These are phyloP conservation scores for Metalampra italica DNA, from an alignment of 2,888 invertebrate genomes.

Conservation along the genomic window DNA sequence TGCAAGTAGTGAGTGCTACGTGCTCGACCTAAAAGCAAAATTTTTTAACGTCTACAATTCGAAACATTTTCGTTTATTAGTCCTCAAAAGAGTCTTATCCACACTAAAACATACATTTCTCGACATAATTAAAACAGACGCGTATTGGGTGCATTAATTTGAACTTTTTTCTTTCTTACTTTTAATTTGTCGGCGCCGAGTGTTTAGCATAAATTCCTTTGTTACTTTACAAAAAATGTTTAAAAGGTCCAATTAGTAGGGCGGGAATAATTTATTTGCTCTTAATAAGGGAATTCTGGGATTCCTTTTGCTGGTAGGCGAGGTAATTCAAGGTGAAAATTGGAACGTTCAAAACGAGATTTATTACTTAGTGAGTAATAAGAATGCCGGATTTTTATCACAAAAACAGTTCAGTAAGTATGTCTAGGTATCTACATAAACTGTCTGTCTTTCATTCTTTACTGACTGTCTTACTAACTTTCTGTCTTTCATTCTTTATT, in stretches of 20 bases:
- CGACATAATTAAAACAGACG: slow-evolving; percentile 68
- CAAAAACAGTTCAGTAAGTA: too few species aligned
- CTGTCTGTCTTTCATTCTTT: too few species aligned
- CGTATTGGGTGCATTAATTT: slow-evolving; percentile 73
- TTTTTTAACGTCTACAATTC: not conserved
- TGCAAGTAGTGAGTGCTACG: not conserved
- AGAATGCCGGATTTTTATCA: not conserved
- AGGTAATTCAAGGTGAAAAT: slow-evolving; percentile 20
- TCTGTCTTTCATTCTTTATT: too few species aligned
- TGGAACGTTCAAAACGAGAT: slow-evolving; percentile 10
- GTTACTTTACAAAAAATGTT: slow-evolving; percentile 42
- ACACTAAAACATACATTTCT: slow-evolving; percentile 16
- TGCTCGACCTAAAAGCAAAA: not conserved
- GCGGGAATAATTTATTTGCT: slow-evolving; percentile 64
- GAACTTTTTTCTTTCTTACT: slow-evolving; percentile 58
- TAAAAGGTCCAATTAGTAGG: slow-evolving; percentile 65
- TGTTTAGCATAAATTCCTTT: slow-evolving; percentile 75
- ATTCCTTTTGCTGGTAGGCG: slow-evolving; percentile 23
- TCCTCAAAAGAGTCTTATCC: slow-evolving; percentile 29
- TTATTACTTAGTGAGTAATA: not conserved
- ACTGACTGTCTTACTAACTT: too few species aligned
- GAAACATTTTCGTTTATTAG: not conserved
- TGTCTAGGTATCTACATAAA: too few species aligned
- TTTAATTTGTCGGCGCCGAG: slow-evolving; percentile 70
- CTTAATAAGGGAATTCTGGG: slow-evolving; percentile 52